phyloP scores from a whole-genome alignment of 2,113 vertebrate genomes.

The Thryonomys swinderianus region DNA sequence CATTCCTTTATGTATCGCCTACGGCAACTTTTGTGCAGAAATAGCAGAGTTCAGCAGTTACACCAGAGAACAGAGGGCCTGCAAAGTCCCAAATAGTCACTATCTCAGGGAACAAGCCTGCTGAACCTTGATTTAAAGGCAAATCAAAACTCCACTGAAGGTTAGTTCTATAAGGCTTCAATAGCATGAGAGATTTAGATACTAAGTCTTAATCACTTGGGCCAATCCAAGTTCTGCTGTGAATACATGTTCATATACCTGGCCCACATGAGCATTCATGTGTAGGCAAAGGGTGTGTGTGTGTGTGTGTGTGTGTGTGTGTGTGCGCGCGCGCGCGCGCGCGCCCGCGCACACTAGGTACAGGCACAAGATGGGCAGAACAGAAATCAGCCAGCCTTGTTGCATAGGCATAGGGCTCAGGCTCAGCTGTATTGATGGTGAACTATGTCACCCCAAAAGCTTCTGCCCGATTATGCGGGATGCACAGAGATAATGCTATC shows the following conservation, averaged over 20 bases:
- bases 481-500: not conserved
- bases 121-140: not conserved
- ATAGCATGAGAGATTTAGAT: not conserved
- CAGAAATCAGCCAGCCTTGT: not conserved
- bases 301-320: not conserved
- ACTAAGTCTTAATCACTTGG: not conserved
- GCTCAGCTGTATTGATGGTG: not conserved
- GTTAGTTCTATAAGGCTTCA: not conserved
- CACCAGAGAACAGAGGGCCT: not conserved
- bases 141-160: not conserved
- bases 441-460: not conserved
- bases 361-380: not conserved
- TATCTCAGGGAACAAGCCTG: not conserved
- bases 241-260: not conserved
- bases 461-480: not conserved
- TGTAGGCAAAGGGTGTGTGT: not conserved
- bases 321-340: not conserved
- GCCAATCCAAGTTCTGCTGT: not conserved
- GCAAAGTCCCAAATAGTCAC: not conserved
- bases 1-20: not conserved
- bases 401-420: not conserved
- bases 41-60: too few relatives aligned
- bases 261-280: not conserved
- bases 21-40: not conserved
- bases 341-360: not conserved